phyloP scores from a whole-genome alignment of 2,113 vertebrate genomes.

The Patagioenas fasciata region DNA sequence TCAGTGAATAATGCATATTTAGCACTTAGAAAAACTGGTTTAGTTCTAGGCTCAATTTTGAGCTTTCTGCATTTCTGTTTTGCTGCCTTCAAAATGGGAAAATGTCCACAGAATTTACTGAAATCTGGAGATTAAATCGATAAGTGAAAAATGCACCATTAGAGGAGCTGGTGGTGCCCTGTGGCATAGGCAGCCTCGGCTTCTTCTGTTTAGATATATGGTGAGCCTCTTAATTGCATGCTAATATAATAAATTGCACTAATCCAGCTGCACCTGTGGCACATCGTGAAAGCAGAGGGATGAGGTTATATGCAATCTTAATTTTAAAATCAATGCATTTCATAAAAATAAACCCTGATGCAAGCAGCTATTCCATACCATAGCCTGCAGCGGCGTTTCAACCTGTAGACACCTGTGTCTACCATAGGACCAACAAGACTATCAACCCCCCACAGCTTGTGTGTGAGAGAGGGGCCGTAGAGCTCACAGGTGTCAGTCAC shows the following conservation, averaged over 20 bases:
- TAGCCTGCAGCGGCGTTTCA: background rate
- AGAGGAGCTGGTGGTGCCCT: background rate
- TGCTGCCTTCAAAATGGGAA: background rate
- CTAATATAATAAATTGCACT: background rate
- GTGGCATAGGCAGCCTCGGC: background rate
- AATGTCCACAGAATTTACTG: background rate
- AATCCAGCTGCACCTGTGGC: background rate
- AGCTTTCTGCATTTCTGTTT: background rate
- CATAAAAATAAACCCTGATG: background rate
- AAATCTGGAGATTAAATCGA: background rate
- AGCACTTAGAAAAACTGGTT: background rate
- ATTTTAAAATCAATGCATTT: background rate
- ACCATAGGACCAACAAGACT: accelerated
- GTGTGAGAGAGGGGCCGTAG: accelerated
- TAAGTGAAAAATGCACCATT: background rate
- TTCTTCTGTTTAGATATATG: background rate
- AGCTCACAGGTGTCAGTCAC: accelerated
- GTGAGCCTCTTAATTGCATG: background rate
- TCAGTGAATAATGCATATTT: background rate
- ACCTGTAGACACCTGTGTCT: background rate
- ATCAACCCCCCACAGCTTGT: background rate
- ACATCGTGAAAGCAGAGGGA: background rate
- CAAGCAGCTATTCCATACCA: background rate
- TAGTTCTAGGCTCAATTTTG: background rate
- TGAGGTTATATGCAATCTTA: background rate